These are phyloP conservation scores for Hydroisotoma schaefferi DNA, from an alignment of 2,888 invertebrate species.

Conservation along the genomic window DNA sequence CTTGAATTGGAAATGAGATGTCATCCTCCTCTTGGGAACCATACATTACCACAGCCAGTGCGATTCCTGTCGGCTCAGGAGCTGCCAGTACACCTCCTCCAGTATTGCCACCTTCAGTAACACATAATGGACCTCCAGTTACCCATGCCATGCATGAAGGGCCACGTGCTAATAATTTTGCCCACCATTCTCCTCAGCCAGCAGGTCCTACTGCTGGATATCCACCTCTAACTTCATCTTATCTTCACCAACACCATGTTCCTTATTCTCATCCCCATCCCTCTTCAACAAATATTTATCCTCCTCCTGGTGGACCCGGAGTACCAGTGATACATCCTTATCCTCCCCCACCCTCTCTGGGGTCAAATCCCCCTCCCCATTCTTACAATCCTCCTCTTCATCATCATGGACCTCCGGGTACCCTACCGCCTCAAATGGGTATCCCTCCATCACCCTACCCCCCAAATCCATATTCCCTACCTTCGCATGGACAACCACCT, in stretches of 20 bases:
- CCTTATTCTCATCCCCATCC: slow-evolving; percentile 20
- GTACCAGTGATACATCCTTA: slow-evolving; percentile 29
- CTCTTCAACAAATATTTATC: slow-evolving; percentile 23
- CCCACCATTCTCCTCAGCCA: slow-evolving; percentile 9
- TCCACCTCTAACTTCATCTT: not conserved
- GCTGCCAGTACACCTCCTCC: not conserved
- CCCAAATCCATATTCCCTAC: slow-evolving; percentile 8
- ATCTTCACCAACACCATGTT: slow-evolving; percentile 10
- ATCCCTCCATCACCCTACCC: slow-evolving; percentile 15
- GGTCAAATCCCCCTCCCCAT: slow-evolving; percentile 17
- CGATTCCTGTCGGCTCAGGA: not conserved
- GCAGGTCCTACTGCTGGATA: slow-evolving; percentile 1
- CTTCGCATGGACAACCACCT: slow-evolving; percentile 14
- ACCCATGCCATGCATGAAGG: not conserved
- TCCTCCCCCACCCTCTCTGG: slow-evolving; percentile 23
- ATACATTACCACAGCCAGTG: slow-evolving; percentile 10
- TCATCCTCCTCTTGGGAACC: slow-evolving; percentile 12
- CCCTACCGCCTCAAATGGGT: slow-evolving; percentile 21
- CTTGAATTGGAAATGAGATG: not conserved
- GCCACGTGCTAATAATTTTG: slow-evolving; percentile 2
- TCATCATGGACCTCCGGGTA: slow-evolving; percentile 17
- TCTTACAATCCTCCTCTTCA: slow-evolving; percentile 20
- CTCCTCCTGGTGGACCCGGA: slow-evolving; percentile 15
- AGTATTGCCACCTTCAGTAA: not conserved
- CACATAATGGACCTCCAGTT: slow-evolving; percentile 6